These are phyloP conservation scores for Graphium colonna DNA, from an alignment of 2,888 invertebrate species.

Conservation along the genomic window DNA sequence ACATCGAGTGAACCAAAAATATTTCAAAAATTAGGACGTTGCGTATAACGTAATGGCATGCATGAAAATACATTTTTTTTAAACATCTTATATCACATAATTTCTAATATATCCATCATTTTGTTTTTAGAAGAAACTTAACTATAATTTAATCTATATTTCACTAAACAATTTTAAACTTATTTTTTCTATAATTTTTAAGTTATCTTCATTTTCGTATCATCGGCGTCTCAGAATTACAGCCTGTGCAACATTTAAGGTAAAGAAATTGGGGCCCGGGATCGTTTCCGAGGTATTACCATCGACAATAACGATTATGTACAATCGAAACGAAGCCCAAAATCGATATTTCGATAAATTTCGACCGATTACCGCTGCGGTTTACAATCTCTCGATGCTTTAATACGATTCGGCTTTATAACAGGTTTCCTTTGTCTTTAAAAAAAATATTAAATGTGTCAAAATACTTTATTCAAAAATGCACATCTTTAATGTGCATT, in stretches of 20 bases:
- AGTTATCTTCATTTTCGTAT: background rate
- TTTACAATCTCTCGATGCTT: constrained; percentile 38
- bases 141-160: no score
- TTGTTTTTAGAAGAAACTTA: no score
- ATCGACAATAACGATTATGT: constrained; percentile 37
- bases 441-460: background rate
- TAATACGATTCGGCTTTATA: constrained; percentile 37
- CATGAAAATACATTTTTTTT: no score
- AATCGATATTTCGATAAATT: constrained; percentile 52
- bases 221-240: background rate
- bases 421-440: background rate
- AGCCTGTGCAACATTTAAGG: constrained; percentile 1
- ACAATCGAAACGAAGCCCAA: constrained; percentile 48
- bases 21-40: no score
- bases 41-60: no score
- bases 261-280: constrained; percentile 17
- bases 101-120: no score
- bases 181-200: background rate
- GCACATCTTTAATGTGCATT: no score
- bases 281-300: constrained; percentile 17
- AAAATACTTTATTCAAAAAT: background rate
- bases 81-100: no score
- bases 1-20: no score
- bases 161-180: background rate
- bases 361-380: constrained; percentile 55